Percentiles rank a stretch among this genome's conserved stretches.
phyloP scores from a whole-genome alignment of 2,888 invertebrate species.

The Zonitis immaculata region DNA sequence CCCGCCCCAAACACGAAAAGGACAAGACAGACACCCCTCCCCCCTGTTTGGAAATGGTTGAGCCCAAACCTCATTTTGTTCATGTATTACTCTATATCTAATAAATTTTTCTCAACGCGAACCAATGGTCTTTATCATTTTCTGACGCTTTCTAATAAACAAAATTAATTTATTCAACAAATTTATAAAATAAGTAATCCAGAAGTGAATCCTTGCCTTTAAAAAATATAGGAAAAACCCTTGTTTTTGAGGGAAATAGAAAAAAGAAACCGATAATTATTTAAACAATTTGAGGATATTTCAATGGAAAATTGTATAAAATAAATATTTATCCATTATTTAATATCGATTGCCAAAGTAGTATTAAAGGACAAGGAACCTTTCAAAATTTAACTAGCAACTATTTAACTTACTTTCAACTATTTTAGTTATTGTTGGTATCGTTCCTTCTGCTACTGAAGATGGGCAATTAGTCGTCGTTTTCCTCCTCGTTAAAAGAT shows the following conservation, averaged over 20 bases:
- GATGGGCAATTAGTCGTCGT: slow-evolving; percentile 25
- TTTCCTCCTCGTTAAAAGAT: slow-evolving; percentile 50
- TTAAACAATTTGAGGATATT: too few relatives aligned
- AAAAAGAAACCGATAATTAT: too few relatives aligned
- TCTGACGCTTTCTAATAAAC: slow-evolving; percentile 24
- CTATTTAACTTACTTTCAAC: not conserved
- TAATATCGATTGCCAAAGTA: not conserved
- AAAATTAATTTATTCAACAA: slow-evolving; percentile 8
- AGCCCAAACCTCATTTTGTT: slow-evolving; percentile 51
- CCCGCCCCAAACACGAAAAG: slow-evolving; percentile 40
- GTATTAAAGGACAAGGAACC: not conserved
- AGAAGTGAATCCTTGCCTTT: not conserved
- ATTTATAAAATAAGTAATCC: not conserved
- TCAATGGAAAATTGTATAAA: too few relatives aligned
- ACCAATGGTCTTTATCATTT: slow-evolving; percentile 31
- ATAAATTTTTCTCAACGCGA: slow-evolving; percentile 47
- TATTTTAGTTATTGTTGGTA: not conserved
- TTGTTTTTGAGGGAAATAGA: not conserved
- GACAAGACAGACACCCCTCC: slow-evolving; percentile 44
- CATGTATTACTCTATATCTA: slow-evolving; percentile 45
- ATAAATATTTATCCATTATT: not conserved
- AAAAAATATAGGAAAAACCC: too few relatives aligned
- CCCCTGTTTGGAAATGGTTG: slow-evolving; percentile 48
- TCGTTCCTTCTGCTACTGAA: not conserved
- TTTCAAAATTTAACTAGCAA: not conserved